Base-by-base conservation (phyloP, 2,888 invertebrate genomes). In the Spisula solida region DNA sequence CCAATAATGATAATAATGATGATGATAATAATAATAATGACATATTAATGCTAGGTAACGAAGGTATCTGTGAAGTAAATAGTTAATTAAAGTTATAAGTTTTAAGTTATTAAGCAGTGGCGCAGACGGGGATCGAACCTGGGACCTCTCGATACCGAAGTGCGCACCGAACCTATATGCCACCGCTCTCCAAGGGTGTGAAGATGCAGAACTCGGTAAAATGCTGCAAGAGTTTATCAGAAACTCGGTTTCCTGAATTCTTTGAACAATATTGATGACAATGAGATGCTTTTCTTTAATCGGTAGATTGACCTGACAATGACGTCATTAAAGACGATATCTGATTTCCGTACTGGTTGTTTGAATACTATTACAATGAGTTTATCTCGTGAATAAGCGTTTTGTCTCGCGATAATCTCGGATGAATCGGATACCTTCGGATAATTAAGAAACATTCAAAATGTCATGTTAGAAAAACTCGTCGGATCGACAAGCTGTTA, bases 261-360 rank as follows among this genome's bases (percentile, higher is more conserved):
- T 2, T 25, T 8, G 56, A 25, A 10, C n/a, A 51, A n/a, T n/a
- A 8, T 66, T 66, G 25, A 25, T 66, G 60, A 10, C 60, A 66
- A 25, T 66, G 10, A 66, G 25, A 60, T n/a, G 60, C 5, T 66
- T 10, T 25, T 66, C 25, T 66, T 51, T 16, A 16, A 1, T 51
- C 51, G 12, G 51, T n/a, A n/a, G 8, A 0, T 66, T 66, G 2
- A 66, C 25, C 25, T 66, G 25, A n/a, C 12, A 25, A 66, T 66
- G 60, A 66, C 60, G 60, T 66, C 60, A 66, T 66, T n/a, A 66
- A 66, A 66, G n/a, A 66, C n/a, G 25, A 10, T 66, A 66, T 66
- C 60, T 25, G 25, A 1, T 25, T 25, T 25, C 25, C 25, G 60
- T 25, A 10, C 25, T 66, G 25, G 25, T 10, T 2, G 18, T 51